phyloP scores from a whole-genome alignment of 2,888 invertebrate species.

The Morinoia aosen region DNA sequence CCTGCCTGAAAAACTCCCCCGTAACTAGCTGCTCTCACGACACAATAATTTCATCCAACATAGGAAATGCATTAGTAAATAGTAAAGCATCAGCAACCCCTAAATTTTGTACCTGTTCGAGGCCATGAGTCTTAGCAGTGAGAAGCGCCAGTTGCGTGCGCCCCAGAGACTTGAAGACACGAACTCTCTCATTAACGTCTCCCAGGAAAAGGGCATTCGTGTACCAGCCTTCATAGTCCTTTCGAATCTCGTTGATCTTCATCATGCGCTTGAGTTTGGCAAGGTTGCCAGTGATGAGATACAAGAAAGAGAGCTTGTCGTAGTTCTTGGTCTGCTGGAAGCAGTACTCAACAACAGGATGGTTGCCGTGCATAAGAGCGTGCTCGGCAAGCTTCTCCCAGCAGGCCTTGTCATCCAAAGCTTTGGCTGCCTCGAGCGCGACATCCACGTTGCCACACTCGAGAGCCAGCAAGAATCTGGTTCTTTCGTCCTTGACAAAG shows the following conservation, averaged over 20 bases:
- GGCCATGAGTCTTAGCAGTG: constrained; percentile 93
- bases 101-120: constrained; percentile 74
- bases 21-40: too few species aligned
- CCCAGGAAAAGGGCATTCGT: constrained; percentile 94
- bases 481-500: constrained; percentile 99
- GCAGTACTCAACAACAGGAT: constrained; percentile 98
- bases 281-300: constrained; percentile 97
- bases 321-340: constrained; percentile 99
- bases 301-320: constrained; percentile 97
- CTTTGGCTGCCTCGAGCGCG: constrained; percentile 95
- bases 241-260: constrained; percentile 98
- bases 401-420: constrained; percentile 91
- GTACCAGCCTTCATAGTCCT: constrained; percentile 96
- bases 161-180: constrained; percentile 79
- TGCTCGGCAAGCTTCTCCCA: constrained; percentile 97
- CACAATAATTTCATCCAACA: too few species aligned
- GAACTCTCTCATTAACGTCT: constrained; percentile 90
- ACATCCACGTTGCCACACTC: constrained; percentile 99
- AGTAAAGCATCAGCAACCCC: not conserved
- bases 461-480: constrained; percentile 92
- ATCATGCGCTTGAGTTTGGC: constrained; percentile 99
- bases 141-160: constrained; percentile 84
- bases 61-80: too few species aligned
- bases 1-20: too few species aligned
- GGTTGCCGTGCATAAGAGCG: constrained; percentile 93